Evolutionary conservation across 1,140 invertebrate species (phyloP), one percentile per base, ranked within the genome.

Genomic region (Drosophila varians): DNA sequence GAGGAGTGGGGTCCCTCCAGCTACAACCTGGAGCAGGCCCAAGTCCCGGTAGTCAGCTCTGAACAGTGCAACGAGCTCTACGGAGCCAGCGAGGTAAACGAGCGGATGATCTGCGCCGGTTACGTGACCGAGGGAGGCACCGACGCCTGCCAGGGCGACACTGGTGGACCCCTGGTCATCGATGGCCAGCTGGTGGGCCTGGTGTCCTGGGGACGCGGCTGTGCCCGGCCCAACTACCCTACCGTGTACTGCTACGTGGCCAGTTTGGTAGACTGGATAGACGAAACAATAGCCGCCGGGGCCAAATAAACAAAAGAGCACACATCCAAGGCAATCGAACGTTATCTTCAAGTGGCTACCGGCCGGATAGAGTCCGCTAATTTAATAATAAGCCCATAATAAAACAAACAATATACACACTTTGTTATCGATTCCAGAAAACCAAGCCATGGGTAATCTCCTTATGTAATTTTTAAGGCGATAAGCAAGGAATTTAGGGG

Each of bases 141-240:
- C 45, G 94, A 95, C 68, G 93, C 94, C 3, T 93, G 92, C 34
- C 92, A 94, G 75, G 94, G 94, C 1, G 95, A 95, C 75, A 94
- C 94, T 3, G 95, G 95, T 1, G 95, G 95, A 0, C 94, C 95
- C 1, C 64, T 95, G n/a, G 93, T 94, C 42, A 75, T 92, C 28
- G 64, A 91, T 23, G 91, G 89, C 25, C 87, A 92, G 31, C 69
- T 94, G 2, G 91, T 93, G 21, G 94, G 94, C 5, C 89, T 95
- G 5, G 93, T 93, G 0, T 94, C 94, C 9, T 95, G 94, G 94
- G 94, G 94, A 1, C 91, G 91, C 7, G 93, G 92, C 0, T 95
- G 94, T 77, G 94, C 91, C 1, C 72, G 91, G 9, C 69, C 88
- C 6, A 80, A 91, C 8, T 92, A 92, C 26, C 94, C 95, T 0